Base-by-base conservation (phyloP, 1,140 invertebrate species). In the Hycleus phaleratus region DNA sequence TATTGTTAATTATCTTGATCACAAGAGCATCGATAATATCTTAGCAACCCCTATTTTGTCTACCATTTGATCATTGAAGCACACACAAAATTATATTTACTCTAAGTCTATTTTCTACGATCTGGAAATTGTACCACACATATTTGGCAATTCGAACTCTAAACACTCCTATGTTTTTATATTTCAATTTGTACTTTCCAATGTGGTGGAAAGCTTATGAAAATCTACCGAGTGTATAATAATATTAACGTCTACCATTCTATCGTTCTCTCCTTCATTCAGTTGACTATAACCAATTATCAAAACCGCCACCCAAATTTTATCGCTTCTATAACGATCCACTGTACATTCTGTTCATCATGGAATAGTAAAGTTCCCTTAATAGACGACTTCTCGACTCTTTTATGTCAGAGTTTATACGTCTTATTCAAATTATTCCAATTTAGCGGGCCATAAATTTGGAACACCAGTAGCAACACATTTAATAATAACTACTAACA, bases 401-500 rank as follows among this genome's bases (percentile, higher is more conserved):
- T 43, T 51, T 58, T 51, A 51, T 47, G 49, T 58, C 56, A 52
- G 26, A 49, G 46, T 60, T 54, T 55, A 55, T 50, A 50, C 39
- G 58, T 43, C 40, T 59, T 59, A 62, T 59, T 62, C 56, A 62
- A 62, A 62, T 62, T 59, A 62, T 62, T 57, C 52, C 52, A 62
- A 62, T 62, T 62, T 62, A 62, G 60, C 60, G 47, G 12, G 24
- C 51, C 60, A 59, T 62, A 62, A 62, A 62, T 62, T 56, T 46
- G 32, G 7, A 7, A 32, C 7, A 32, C 32, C 2, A 7, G 32
- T 32, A 32, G 32, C 32, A 32, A 32, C 32, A 32, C 32, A 32
- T 32, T 32, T 32, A 18, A 18, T 32, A 32, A 32, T 7, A 5
- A 7, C 32, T 32, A 32, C 32, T 32, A 32, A 32, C 32, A 32